Evolutionary conservation across 2,113 vertebrate genomes (phyloP).

Genomic region (Mustela lutreola): DNA sequence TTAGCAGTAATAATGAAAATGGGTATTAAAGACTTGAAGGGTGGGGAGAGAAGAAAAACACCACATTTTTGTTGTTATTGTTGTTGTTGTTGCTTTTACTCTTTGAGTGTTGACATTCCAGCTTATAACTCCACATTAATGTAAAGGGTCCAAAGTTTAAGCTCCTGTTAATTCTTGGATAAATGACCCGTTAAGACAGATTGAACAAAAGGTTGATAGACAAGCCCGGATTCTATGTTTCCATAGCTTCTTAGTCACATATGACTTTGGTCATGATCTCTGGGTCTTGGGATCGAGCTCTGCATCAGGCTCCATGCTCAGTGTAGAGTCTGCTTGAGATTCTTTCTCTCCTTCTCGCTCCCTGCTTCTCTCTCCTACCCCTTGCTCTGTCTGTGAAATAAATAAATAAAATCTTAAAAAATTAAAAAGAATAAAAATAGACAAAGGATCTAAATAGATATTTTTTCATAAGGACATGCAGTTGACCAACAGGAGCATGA

Average conservation of each 20-base stretch:
- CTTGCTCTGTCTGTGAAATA: no score
- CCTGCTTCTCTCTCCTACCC: no score
- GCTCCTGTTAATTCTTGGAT: neutral
- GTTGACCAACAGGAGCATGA: no score
- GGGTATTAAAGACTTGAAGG: neutral
- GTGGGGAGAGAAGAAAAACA: neutral
- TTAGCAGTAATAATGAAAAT: conserved; percentile 30
- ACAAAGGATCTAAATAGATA: no score
- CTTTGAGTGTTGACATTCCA: neutral
- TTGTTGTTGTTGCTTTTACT: neutral
- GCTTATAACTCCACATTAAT: neutral
- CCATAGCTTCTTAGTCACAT: neutral
- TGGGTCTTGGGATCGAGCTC: no score
- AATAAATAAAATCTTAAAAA: no score
- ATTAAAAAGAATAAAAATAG: no score
- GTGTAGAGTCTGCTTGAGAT: no score
- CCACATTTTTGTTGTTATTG: neutral
- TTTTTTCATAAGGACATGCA: no score
- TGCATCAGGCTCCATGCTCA: no score
- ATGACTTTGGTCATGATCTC: neutral
- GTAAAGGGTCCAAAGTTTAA: neutral
- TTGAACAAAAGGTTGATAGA: neutral
- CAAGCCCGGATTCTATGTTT: neutral
- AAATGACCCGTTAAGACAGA: neutral
- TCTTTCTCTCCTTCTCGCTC: no score